phyloP scores from a whole-genome alignment of 2,888 invertebrate genomes.

The Megamerina dolium region DNA sequence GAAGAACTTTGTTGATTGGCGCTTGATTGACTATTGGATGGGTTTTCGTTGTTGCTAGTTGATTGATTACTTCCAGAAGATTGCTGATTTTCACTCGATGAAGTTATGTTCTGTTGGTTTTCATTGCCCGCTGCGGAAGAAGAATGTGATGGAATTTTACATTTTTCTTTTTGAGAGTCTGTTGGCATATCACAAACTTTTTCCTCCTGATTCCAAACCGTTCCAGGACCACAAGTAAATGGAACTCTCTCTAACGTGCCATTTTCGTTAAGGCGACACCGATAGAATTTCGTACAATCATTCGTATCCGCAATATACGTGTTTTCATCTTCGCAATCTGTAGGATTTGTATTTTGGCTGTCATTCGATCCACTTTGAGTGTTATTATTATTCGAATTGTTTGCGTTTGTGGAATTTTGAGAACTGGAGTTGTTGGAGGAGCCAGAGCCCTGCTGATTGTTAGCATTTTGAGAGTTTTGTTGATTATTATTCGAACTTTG shows the following conservation, averaged over 20 bases:
- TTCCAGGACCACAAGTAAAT: slow-evolving; percentile 55
- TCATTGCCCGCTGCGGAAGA: slow-evolving; percentile 15
- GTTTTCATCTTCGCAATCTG: slow-evolving; percentile 44
- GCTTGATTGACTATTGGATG: slow-evolving; percentile 12
- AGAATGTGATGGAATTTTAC: slow-evolving; percentile 22
- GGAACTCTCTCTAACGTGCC: slow-evolving; percentile 50
- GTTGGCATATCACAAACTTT: slow-evolving; percentile 51
- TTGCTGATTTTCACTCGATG: slow-evolving; percentile 9
- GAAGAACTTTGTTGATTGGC: slow-evolving; percentile 13
- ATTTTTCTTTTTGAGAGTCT: slow-evolving; percentile 35
- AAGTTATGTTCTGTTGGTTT: slow-evolving; percentile 15
- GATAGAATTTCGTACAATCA: slow-evolving; percentile 57
- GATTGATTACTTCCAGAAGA: slow-evolving; percentile 18
- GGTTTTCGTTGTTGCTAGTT: slow-evolving; percentile 15
- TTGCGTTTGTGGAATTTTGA: slow-evolving; percentile 13
- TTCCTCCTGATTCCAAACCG: slow-evolving; percentile 55
- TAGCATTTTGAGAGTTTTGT: slow-evolving; percentile 17
- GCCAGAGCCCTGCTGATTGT: slow-evolving; percentile 17
- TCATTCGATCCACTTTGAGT: slow-evolving; percentile 13
- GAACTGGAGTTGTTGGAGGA: slow-evolving; percentile 7
- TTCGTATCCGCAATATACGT: slow-evolving; percentile 47
- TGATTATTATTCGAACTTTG: slow-evolving; percentile 14
- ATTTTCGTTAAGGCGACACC: slow-evolving; percentile 52
- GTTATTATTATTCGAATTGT: slow-evolving; percentile 13
- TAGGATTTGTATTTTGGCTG: slow-evolving; percentile 16